Evolutionary conservation across 2,888 invertebrate genomes (phyloP).

Genomic region (Hyles lineata): DNA sequence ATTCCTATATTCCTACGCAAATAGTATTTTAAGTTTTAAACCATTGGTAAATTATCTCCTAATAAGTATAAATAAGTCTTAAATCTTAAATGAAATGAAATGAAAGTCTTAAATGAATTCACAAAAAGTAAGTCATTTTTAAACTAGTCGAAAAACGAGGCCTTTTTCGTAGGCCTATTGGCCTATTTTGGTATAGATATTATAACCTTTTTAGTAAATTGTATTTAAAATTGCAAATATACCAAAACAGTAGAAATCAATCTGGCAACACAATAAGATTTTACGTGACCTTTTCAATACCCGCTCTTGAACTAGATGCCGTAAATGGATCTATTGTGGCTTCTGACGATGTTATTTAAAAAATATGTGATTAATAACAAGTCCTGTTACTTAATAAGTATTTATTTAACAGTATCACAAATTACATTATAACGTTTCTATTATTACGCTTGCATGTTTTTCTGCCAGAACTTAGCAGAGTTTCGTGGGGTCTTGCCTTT

Average conservation of each 20-base stretch:
- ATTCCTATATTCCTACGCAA: no score
- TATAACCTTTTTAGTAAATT: no score
- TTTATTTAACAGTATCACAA: constrained; percentile 56
- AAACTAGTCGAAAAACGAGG: no score
- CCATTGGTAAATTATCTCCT: no score
- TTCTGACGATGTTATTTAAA: background rate
- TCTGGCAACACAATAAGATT: background rate
- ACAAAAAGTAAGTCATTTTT: no score
- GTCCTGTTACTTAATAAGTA: constrained; percentile 33
- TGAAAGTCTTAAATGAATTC: no score
- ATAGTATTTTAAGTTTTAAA: no score
- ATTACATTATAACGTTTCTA: constrained; percentile 46
- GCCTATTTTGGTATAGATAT: no score
- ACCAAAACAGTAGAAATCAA: background rate
- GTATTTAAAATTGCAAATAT: background rate
- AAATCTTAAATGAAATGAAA: no score
- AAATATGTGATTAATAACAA: background rate
- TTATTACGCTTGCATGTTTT: constrained; percentile 57
- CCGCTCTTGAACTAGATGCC: background rate
- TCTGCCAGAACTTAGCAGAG: constrained; percentile 89
- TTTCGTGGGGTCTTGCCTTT: constrained; percentile 88
- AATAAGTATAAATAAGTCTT: no score
- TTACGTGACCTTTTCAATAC: background rate
- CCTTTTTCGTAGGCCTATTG: no score
- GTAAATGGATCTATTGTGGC: no score